Percentiles rank a stretch among this genome's conserved stretches.
Evolutionary conservation across 2,113 vertebrate genomes (phyloP).

Genomic region (Oxyura jamaicensis): DNA sequence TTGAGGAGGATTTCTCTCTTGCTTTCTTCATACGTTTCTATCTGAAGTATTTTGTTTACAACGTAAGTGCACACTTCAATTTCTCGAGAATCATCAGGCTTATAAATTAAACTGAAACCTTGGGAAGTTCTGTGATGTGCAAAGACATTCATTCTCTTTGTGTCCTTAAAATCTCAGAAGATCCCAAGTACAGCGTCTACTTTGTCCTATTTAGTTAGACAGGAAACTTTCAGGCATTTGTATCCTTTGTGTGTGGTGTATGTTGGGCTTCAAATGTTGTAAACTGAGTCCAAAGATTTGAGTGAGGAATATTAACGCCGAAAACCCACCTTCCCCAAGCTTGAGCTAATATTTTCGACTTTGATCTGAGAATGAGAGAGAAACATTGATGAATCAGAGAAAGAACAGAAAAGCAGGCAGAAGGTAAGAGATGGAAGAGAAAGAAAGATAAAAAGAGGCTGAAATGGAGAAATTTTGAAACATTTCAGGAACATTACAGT

Average conservation of each 20-base stretch:
- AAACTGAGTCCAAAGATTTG: background rate
- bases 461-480: background rate
- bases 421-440: background rate
- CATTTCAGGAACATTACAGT: background rate
- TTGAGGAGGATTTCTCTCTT: background rate
- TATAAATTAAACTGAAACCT: conserved; percentile 38
- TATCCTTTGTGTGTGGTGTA: background rate
- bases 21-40: background rate
- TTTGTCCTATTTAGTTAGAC: background rate
- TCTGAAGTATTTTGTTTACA: conserved; percentile 65
- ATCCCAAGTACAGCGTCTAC: background rate
- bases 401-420: background rate
- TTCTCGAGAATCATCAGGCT: conserved; percentile 39
- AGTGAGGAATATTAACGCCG: background rate
- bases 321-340: background rate
- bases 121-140: conserved; percentile 6
- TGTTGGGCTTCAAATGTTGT: background rate
- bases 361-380: background rate
- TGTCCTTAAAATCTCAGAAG: conserved; percentile 10
- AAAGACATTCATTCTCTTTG: conserved; percentile 7
- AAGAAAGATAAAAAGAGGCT: background rate
- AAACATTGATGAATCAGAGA: background rate
- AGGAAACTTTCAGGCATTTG: background rate
- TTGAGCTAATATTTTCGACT: background rate
- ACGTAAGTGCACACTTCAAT: background rate